A percentile compares a stretch with the other conserved stretches of the same genome.
These are phyloP conservation scores for Catharus bicknelli DNA, from an alignment of 2,113 vertebrate species.

Conservation along the genomic window DNA sequence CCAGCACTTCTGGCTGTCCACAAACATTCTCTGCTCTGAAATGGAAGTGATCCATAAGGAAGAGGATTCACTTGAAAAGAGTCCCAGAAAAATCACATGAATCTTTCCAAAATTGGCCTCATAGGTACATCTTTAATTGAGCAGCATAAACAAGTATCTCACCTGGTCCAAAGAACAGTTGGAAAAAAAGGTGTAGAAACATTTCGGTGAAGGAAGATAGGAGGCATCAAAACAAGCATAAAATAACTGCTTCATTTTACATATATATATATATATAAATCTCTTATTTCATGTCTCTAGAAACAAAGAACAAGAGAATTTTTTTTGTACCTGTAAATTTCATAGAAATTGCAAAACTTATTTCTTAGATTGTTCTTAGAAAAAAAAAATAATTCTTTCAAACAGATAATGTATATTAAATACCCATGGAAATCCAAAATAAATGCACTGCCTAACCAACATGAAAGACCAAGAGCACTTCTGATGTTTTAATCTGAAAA, in stretches of 20 bases:
- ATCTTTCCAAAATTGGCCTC: neutral
- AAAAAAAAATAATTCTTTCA: neutral
- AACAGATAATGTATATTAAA: conserved; percentile 48
- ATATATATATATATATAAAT: neutral
- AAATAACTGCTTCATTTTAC: neutral
- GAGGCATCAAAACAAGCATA: neutral
- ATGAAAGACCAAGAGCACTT: conserved; percentile 68
- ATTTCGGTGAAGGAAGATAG: neutral
- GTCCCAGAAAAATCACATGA: neutral
- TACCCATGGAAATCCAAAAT: conserved; percentile 63
- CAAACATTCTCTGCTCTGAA: neutral
- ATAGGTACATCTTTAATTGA: neutral
- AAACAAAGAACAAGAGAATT: neutral
- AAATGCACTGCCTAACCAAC: conserved; percentile 69
- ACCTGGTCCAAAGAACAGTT: neutral
- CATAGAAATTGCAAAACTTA: neutral
- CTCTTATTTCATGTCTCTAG: neutral
- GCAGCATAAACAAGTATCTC: neutral
- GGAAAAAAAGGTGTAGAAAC: neutral
- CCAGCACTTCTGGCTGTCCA: neutral
- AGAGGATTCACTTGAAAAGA: neutral
- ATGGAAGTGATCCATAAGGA: neutral
- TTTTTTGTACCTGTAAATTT: neutral
- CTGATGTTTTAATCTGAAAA: conserved; percentile 76
- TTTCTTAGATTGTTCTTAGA: neutral